Evolutionary conservation across 1,140 invertebrate genomes (phyloP).

Genomic region (Agrilus planipennis): DNA sequence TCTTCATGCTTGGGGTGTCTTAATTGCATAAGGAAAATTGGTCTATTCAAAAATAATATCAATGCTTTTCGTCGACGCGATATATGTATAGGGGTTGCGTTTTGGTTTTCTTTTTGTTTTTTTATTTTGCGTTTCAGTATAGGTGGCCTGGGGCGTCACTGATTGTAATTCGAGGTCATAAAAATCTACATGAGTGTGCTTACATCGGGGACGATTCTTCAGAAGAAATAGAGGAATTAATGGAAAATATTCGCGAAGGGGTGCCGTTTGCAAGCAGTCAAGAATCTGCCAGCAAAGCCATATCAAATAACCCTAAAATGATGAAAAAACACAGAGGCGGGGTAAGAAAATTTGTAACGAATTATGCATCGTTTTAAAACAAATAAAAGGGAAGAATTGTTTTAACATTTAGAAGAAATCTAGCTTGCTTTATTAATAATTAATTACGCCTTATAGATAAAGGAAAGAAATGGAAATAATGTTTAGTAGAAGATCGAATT

Average conservation of each 20-base stretch:
- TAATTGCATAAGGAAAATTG: background rate
- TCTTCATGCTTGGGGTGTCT: background rate
- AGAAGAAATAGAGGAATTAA: constrained; percentile 53
- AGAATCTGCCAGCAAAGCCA: constrained; percentile 17
- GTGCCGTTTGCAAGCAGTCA: constrained; percentile 14
- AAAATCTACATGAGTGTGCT: constrained; percentile 63
- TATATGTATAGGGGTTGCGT: background rate
- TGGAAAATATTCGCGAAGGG: constrained; percentile 36
- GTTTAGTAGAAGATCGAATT: too few relatives aligned
- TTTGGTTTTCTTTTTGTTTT: constrained; percentile 4
- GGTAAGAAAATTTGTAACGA: constrained; percentile 29
- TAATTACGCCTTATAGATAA: too few relatives aligned
- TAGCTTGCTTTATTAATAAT: too few relatives aligned
- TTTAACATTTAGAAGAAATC: too few relatives aligned
- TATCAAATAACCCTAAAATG: constrained; percentile 34
- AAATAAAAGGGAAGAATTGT: constrained; percentile 9
- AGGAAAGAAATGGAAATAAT: too few relatives aligned
- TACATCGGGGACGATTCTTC: constrained; percentile 69
- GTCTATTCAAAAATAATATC: background rate
- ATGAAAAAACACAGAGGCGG: constrained; percentile 37
- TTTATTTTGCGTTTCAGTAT: constrained; percentile 19
- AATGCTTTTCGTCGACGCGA: constrained; percentile 1
- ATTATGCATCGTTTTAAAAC: constrained; percentile 7
- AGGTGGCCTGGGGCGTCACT: constrained; percentile 64
- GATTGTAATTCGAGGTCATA: constrained; percentile 61